Evolutionary conservation across 2,113 vertebrate genomes (phyloP).

Genomic region (Perca flavescens): DNA sequence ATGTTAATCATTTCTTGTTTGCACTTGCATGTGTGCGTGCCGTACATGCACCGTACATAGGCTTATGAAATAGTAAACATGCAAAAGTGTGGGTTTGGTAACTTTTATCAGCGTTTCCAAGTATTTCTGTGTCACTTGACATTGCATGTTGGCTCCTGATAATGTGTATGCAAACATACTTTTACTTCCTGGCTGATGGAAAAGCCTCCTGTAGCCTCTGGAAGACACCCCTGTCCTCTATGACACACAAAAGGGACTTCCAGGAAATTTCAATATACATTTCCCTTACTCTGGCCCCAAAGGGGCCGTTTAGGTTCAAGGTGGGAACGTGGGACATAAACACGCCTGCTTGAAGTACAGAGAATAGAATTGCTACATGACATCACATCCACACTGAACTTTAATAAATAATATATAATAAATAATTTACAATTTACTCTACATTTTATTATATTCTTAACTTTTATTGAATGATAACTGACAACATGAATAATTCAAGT

Average conservation of each 20-base stretch:
- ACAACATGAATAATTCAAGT: not conserved
- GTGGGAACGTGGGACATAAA: constrained; percentile 40
- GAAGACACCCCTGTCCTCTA: constrained; percentile 18
- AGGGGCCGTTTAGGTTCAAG: constrained; percentile 31
- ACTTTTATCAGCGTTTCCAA: constrained; percentile 44
- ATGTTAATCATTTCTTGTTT: not conserved
- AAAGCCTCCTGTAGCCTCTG: constrained; percentile 11
- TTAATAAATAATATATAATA: not conserved
- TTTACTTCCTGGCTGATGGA: constrained; percentile 49
- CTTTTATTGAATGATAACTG: not conserved
- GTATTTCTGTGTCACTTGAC: constrained; percentile 43
- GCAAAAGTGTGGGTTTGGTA: not conserved
- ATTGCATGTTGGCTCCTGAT: constrained; percentile 23
- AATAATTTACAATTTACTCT: not conserved
- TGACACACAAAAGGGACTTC: constrained; percentile 55
- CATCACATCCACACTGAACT: not conserved
- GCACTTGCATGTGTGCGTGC: not conserved
- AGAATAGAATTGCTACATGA: not conserved
- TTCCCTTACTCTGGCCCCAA: constrained; percentile 61
- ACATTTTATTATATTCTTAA: not conserved
- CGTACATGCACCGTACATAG: not conserved
- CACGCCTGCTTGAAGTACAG: constrained; percentile 2
- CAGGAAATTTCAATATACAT: constrained; percentile 63
- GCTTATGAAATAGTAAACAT: constrained; percentile 18
- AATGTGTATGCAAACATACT: constrained; percentile 54